Conservation (phyloP, 2,888 invertebrate species). For the Leptinotarsa juncta region DNA sequence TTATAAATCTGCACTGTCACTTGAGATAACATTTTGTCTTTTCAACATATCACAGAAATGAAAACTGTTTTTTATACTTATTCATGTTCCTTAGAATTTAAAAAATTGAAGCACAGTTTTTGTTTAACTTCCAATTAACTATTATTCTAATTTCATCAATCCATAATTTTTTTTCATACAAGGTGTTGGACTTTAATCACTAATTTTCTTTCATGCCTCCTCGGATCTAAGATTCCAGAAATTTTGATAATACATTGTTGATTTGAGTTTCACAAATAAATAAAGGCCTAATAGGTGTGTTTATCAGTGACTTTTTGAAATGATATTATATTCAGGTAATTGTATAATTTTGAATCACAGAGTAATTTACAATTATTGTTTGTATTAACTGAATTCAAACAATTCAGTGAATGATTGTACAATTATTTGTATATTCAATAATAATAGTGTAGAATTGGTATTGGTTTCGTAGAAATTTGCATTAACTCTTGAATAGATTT, state of each 20-base stretch:
- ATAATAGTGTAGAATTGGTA: conserved; percentile 6
- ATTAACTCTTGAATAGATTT: conserved; percentile 12
- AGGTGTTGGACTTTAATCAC: conserved; percentile 47
- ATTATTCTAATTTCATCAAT: neutral
- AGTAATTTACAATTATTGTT: neutral
- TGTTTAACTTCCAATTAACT: conserved; percentile 10
- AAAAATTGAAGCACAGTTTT: conserved; percentile 34
- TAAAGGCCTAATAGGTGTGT: conserved; percentile 55
- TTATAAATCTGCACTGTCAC: too few relatives aligned
- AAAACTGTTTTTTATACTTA: too few relatives aligned
- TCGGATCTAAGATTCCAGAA: conserved; percentile 63
- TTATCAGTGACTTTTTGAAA: conserved; percentile 35
- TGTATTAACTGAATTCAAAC: neutral
- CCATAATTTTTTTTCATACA: conserved; percentile 5
- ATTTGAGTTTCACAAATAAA: conserved; percentile 47
- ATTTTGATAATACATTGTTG: conserved; percentile 66
- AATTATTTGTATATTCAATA: conserved; percentile 15
- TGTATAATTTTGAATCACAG: conserved; percentile 8
- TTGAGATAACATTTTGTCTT: too few relatives aligned
- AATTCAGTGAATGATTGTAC: conserved; percentile 7
- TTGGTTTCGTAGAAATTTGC: conserved; percentile 11
- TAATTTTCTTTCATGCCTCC: conserved; percentile 62
- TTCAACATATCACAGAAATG: too few relatives aligned
- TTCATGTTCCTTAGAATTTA: too few relatives aligned
- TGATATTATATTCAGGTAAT: conserved; percentile 10